Percentiles rank a stretch among this genome's conserved stretches.
These are phyloP conservation scores for Acrocephalus arundinaceus DNA, from an alignment of 2,113 vertebrate species.

Conservation along the genomic window DNA sequence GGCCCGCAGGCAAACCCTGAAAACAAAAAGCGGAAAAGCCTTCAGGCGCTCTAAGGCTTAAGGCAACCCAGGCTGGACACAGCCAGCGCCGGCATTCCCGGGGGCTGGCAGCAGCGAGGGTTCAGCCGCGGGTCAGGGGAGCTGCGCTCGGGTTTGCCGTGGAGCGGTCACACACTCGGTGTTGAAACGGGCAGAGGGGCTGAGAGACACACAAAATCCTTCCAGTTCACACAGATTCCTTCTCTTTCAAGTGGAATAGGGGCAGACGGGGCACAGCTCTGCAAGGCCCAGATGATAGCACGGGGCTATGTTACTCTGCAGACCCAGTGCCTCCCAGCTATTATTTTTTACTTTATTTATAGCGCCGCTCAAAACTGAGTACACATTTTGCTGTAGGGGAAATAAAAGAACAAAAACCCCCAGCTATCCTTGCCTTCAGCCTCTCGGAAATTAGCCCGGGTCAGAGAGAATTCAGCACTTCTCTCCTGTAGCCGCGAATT, in stretches of 20 bases:
- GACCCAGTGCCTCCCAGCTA: not conserved
- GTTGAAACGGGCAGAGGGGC: not conserved
- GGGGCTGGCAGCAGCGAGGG: not conserved
- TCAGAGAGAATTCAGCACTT: not conserved
- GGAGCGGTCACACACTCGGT: accelerated
- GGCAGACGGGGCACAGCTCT: not conserved
- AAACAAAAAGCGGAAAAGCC: not conserved
- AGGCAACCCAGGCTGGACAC: not conserved
- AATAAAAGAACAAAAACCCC: not conserved
- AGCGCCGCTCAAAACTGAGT: constrained; percentile 13
- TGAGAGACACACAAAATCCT: not conserved
- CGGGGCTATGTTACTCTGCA: not conserved
- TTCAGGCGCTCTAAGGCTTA: not conserved
- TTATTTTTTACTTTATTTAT: not conserved
- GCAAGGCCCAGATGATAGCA: not conserved
- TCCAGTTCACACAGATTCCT: not conserved
- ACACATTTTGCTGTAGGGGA: constrained; percentile 35
- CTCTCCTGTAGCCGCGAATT: accelerated
- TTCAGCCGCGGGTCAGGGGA: not conserved
- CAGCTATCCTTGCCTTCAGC: not conserved
- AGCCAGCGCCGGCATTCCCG: not conserved
- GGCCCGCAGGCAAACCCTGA: not conserved
- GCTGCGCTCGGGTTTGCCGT: not conserved
- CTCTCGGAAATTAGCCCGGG: not conserved
- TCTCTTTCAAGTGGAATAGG: not conserved